Evolutionary conservation across 2,888 invertebrate species (phyloP).

Genomic region (Taphrorychus bicolor): DNA sequence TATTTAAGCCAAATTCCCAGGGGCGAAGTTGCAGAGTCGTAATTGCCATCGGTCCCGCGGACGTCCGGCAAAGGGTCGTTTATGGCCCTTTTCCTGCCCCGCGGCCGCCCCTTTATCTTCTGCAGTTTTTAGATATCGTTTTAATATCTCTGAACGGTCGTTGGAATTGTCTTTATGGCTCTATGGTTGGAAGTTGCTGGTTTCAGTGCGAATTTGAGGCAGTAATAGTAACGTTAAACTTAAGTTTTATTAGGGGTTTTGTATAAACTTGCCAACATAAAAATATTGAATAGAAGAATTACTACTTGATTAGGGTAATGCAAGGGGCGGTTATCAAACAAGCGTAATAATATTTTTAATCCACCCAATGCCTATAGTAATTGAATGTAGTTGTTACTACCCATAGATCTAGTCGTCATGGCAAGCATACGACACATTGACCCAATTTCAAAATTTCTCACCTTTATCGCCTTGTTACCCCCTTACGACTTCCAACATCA

Average conservation of each 20-base stretch:
- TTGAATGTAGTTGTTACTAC: too few relatives aligned
- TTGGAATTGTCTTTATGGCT: not conserved
- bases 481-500: too few relatives aligned
- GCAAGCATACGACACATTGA: too few relatives aligned
- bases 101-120: conserved; percentile 5
- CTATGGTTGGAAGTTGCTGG: not conserved
- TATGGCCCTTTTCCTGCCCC: conserved; percentile 6
- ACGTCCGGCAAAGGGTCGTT: conserved; percentile 24
- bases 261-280: too few relatives aligned
- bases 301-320: too few relatives aligned
- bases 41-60: conserved; percentile 32
- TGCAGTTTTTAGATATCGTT: conserved; percentile 6
- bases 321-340: too few relatives aligned
- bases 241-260: not conserved
- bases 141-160: not conserved
- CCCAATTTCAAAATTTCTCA: too few relatives aligned
- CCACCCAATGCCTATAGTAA: too few relatives aligned
- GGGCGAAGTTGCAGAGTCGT: conserved; percentile 17
- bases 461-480: too few relatives aligned
- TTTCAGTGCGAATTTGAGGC: not conserved
- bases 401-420: too few relatives aligned
- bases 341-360: too few relatives aligned
- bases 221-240: not conserved
- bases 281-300: too few relatives aligned
- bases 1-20: conserved; percentile 33